Evolutionary conservation across 2,888 invertebrate genomes (phyloP).

Genomic region (Habrosyne pyritoides): DNA sequence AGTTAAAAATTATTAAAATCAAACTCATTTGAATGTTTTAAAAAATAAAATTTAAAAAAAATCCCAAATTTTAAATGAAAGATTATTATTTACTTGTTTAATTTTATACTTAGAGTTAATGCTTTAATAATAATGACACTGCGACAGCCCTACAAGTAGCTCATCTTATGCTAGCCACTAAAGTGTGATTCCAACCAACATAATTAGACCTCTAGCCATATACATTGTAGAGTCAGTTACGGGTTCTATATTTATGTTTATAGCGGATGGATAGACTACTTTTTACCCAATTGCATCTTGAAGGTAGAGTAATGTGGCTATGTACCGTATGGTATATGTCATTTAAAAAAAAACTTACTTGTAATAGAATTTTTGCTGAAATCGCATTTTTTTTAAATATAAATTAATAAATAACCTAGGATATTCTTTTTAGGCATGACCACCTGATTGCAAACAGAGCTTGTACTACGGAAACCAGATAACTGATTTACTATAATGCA

Average conservation of each 20-base stretch:
- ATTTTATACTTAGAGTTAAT: neutral
- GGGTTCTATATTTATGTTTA: conserved; percentile 22
- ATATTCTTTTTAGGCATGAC: no score
- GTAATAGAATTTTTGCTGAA: no score
- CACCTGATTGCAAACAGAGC: no score
- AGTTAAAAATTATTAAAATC: no score
- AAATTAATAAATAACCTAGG: no score
- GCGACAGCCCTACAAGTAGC: neutral
- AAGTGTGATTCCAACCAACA: conserved; percentile 22
- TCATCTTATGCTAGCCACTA: conserved; percentile 1
- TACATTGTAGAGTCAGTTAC: conserved; percentile 6
- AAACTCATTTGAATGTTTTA: no score
- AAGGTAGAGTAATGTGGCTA: conserved; percentile 23
- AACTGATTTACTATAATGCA: no score
- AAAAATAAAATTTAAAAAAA: no score
- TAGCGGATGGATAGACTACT: conserved; percentile 37
- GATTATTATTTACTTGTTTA: no score
- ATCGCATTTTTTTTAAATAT: no score
- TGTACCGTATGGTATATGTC: conserved; percentile 14
- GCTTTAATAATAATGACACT: neutral
- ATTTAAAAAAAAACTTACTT: conserved; percentile 23
- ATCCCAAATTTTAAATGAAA: no score
- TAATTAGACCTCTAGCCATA: conserved; percentile 20
- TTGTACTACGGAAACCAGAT: no score
- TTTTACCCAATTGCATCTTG: conserved; percentile 34